Conservation (phyloP, 2,888 invertebrate genomes). For the Rhorus exstirpatorius region DNA sequence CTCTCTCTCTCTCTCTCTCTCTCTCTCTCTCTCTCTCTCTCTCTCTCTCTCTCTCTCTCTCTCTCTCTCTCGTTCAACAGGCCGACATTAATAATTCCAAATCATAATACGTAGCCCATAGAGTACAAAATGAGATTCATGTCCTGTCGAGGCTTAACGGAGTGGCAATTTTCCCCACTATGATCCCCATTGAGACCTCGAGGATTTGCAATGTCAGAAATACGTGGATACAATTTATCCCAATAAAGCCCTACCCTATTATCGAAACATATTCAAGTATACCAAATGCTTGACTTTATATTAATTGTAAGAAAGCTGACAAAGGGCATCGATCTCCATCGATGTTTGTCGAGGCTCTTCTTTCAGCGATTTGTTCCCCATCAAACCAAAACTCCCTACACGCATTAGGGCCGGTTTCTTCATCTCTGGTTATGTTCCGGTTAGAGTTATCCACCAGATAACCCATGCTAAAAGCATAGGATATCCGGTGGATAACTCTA, state of each 20-base stretch:
- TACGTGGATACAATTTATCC: constrained; percentile 72
- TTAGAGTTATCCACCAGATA: too few relatives aligned
- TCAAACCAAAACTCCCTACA: too few relatives aligned
- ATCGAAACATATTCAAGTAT: not conserved
- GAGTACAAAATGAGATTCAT: constrained; percentile 25
- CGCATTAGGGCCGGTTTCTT: too few relatives aligned
- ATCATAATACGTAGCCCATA: constrained; percentile 23
- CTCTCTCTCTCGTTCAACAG: constrained; percentile 53
- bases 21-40: constrained; percentile 52
- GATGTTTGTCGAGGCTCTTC: too few relatives aligned
- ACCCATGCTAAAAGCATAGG: too few relatives aligned
- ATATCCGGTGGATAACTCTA: too few relatives aligned
- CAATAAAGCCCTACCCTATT: too few relatives aligned
- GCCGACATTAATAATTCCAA: constrained; percentile 69
- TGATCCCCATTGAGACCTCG: constrained; percentile 55
- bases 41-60: constrained; percentile 49
- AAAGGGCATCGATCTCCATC: too few relatives aligned
- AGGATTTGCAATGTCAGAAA: constrained; percentile 71
- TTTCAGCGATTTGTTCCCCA: too few relatives aligned
- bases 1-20: constrained; percentile 55
- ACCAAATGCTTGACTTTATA: not conserved
- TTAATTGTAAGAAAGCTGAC: too few relatives aligned
- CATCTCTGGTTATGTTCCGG: too few relatives aligned
- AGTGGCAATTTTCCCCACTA: constrained; percentile 69
- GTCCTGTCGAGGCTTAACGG: constrained; percentile 64